Percentiles rank a stretch among this genome's conserved stretches.
These are phyloP conservation scores for Rhysida immarginata DNA, from an alignment of 1,140 invertebrate genomes.

Conservation along the genomic window DNA sequence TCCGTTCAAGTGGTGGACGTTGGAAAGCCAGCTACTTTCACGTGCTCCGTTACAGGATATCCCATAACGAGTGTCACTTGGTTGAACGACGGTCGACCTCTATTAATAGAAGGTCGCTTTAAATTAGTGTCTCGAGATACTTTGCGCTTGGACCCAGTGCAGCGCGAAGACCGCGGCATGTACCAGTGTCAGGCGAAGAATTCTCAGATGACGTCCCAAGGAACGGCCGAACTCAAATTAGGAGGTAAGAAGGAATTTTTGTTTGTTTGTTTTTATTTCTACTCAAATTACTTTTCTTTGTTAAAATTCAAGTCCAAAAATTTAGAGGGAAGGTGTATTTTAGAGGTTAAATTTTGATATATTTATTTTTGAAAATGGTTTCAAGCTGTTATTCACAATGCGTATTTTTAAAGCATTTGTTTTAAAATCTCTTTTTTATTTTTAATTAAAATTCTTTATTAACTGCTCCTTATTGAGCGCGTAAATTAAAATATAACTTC, in stretches of 20 bases:
- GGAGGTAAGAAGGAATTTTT: conserved; percentile 57
- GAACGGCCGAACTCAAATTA: conserved; percentile 60
- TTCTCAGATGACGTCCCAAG: conserved; percentile 67
- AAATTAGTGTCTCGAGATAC: conserved; percentile 32
- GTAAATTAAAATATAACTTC: too few species aligned
- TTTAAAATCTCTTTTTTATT: too few species aligned
- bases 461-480: too few species aligned
- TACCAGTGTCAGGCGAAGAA: conserved; percentile 80
- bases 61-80: conserved; percentile 64
- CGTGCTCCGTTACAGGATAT: conserved; percentile 71
- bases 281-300: too few species aligned
- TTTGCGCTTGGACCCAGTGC: conserved; percentile 47
- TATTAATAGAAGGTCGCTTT: conserved; percentile 31
- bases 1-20: conserved; percentile 82
- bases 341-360: too few species aligned
- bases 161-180: conserved; percentile 61
- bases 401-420: too few species aligned
- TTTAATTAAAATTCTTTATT: too few species aligned
- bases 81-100: conserved; percentile 60
- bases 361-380: too few species aligned
- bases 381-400: too few species aligned
- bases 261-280: too few species aligned
- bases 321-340: too few species aligned
- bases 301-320: too few species aligned
- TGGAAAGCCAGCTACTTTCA: conserved; percentile 72